Base-by-base conservation (phyloP, 2,113 vertebrate species). In the Caranx melampygus region DNA sequence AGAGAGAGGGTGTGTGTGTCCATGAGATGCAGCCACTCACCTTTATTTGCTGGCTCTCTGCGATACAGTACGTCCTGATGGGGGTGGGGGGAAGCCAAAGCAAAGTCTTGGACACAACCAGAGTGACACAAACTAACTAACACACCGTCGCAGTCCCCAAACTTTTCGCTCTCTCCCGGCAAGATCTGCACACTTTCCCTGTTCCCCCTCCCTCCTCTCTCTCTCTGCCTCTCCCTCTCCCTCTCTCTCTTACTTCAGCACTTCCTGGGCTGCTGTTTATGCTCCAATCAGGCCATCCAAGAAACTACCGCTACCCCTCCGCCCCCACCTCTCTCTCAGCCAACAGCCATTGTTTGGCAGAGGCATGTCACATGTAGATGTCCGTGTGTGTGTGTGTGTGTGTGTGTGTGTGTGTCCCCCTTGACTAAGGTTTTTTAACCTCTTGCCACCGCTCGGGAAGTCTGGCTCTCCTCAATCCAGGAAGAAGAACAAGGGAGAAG, bases 191-290 rank as follows among this genome's bases (percentile, higher is more conserved):
- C 69, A 78, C 86, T 80, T 88, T 79, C 76, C 69, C 82, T 71
- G 58, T 72, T 76, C 75, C 64, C 89, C 75, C 83, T 61, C 71
- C 45, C 83, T 62, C 67, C 26, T 8, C 69, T n/a, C 57, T 45
- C 63, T 58, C 76, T 14, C 73, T n/a, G 70, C 52, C 72, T 68
- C 74, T 31, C 64, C 8, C 64, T 11, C 72, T 31, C 77, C 20
- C 69, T 62, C 67, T 44, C 83, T 68, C 76, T 79, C 83, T 90
- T 79, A 75, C 90, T 91, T 88, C 84, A 81, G 79, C 81, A 93
- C 92, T 93, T 94, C 92, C 94, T 94, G 90, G 84, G 87, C 88
- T 92, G 90, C 88, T 93, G 91, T 94, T 93, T 92, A 92, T 90
- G 90, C 90, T 95, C 90, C 91, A 93, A 91, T 93, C 94, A 89